Evolutionary conservation across 2,888 invertebrate species (phyloP).

Genomic region (Mesorhabditis spiculigera): DNA sequence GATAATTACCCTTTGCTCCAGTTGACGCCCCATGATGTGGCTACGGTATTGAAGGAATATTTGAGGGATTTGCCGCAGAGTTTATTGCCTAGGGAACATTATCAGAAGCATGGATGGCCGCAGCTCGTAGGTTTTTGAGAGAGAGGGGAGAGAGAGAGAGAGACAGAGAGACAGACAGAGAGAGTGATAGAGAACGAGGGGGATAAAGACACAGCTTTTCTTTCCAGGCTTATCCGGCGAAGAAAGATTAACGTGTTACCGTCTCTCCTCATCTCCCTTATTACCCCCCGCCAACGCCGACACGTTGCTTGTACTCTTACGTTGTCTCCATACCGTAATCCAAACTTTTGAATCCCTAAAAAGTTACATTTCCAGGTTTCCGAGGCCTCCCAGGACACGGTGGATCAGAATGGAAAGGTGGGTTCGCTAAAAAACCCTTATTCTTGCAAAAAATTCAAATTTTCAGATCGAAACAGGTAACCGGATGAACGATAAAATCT

Average conservation of each 20-base stretch:
- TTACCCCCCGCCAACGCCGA: constrained; percentile 83
- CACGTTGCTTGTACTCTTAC: constrained; percentile 78
- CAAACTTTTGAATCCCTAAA: neutral
- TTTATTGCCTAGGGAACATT: constrained; percentile 81
- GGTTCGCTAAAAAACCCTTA: neutral
- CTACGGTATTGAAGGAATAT: constrained; percentile 86
- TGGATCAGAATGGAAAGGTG: neutral
- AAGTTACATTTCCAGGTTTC: neutral
- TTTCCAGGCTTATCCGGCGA: constrained; percentile 28
- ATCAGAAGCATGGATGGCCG: constrained; percentile 82
- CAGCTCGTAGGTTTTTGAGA: constrained; percentile 74
- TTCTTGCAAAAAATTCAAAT: constrained; percentile 6
- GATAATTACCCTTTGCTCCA: neutral
- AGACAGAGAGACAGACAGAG: too few relatives aligned
- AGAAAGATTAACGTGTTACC: constrained; percentile 30
- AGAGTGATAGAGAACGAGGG: too few relatives aligned
- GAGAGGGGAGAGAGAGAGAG: neutral
- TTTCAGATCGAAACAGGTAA: constrained; percentile 69
- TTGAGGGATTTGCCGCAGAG: constrained; percentile 79
- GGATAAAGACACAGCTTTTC: too few relatives aligned
- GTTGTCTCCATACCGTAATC: constrained; percentile 75
- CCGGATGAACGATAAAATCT: constrained; percentile 90
- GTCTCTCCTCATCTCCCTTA: constrained; percentile 72
- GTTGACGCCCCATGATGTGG: constrained; percentile 81
- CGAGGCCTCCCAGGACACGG: neutral